Base-by-base conservation (phyloP, 2,888 invertebrate genomes). In the Gastracanthus pulcherrimus region DNA sequence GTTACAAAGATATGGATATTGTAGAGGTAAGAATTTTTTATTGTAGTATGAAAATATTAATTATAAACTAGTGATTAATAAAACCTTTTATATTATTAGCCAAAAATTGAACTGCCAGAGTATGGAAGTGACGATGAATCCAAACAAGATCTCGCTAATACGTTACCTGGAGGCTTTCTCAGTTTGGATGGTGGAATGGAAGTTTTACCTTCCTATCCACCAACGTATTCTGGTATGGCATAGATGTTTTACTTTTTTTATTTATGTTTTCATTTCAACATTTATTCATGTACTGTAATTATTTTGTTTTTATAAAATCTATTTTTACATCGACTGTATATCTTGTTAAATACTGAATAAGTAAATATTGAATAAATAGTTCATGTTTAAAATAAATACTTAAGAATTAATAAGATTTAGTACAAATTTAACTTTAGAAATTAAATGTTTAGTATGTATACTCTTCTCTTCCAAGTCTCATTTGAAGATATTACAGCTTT, bases 81-180 rank as follows among this genome's bases (percentile, higher is more conserved):
- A 38, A 51, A 41, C n/a, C 36, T 55, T 80, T 80, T 69, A 36
- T 48, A 60, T 41, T 86, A 92, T 84, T 93, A 95, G 93, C 95
- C 95, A 88, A 95, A 95, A 93, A 92, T 95, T 92, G 95, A 95
- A 93, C 93, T 95, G 86, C 94, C 95, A 89, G 95, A 95, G 91
- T 95, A 94, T 91, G 93, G 93, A 84, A 95, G 95, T 89, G 95
- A 95, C 88, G 95, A 95, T 86, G 95, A 95, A 87, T 88, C 90
- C 55, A 91, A 91, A 86, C 91, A 88, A 83, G 91, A 91, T 86
- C 89, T 91, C 82, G n/a, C n/a, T n/a, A 91, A 91, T 84, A 85
- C 91, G 74, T 85, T 91, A 84, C 90, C 91, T 80, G 89, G 89
- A 86, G 91, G 91, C 66, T 91, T 91, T 86, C 89, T 91, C 80